Percentiles rank a stretch among this genome's conserved stretches.
Evolutionary conservation across 2,888 invertebrate species (phyloP).

Genomic region (Campoplex capitator): DNA sequence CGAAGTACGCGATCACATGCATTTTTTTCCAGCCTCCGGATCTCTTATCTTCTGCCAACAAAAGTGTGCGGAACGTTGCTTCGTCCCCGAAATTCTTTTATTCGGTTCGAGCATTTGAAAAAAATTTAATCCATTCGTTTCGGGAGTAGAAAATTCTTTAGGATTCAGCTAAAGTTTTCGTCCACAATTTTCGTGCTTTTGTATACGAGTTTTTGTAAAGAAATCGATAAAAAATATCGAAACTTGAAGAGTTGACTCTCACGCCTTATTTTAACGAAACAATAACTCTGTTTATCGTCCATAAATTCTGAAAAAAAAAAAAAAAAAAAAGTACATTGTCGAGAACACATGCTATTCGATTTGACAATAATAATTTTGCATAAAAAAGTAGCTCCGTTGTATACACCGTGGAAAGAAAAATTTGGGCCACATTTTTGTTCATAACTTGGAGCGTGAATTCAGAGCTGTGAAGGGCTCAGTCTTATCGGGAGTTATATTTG

Average conservation of each 20-base stretch:
- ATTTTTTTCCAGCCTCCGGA: neutral
- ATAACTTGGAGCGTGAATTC: constrained; percentile 10
- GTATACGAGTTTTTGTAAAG: too few relatives aligned
- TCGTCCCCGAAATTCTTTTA: too few relatives aligned
- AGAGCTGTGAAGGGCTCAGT: constrained; percentile 53
- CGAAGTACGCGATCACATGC: neutral
- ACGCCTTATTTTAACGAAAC: too few relatives aligned
- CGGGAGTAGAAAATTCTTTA: neutral
- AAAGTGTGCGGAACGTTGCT: neutral
- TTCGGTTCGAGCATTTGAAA: too few relatives aligned
- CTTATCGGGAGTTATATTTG: constrained; percentile 65
- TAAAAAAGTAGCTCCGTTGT: neutral
- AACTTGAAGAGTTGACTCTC: too few relatives aligned
- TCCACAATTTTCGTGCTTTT: neutral
- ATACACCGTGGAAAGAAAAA: neutral
- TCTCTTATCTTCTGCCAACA: neutral
- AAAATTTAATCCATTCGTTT: too few relatives aligned
- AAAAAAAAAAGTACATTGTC: neutral
- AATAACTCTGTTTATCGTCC: neutral
- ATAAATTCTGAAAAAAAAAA: neutral
- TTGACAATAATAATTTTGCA: neutral
- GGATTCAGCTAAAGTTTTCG: neutral
- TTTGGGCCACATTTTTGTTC: neutral
- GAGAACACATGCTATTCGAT: neutral
- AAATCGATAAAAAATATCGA: too few relatives aligned